phyloP scores from a whole-genome alignment of 2,888 invertebrate genomes.

The Pseudoips prasinana region DNA sequence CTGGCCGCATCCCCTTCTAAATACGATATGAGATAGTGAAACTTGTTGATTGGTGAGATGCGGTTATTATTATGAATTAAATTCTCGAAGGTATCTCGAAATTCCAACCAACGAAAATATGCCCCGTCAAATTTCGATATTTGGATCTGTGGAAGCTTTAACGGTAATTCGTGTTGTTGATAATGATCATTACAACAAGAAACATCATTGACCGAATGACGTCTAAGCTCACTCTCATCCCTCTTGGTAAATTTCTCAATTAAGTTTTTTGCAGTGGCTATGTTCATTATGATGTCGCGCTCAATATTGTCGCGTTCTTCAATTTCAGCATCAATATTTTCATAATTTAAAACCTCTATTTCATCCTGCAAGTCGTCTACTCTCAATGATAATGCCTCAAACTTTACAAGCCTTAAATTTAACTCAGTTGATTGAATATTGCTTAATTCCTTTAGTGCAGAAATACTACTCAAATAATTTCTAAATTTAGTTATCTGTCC shows the following conservation, averaged over 20 bases:
- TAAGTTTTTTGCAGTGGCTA: slow-evolving; percentile 18
- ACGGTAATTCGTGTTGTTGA: slow-evolving; percentile 7
- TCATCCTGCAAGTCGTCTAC: slow-evolving; percentile 20
- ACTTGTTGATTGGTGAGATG: slow-evolving; percentile 25
- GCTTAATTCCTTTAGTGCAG: neutral
- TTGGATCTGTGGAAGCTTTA: slow-evolving; percentile 24
- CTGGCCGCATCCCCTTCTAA: slow-evolving; percentile 26
- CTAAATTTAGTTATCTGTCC: slow-evolving; percentile 15
- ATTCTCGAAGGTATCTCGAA: slow-evolving; percentile 21
- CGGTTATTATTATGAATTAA: slow-evolving; percentile 3
- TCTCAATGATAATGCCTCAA: slow-evolving; percentile 6
- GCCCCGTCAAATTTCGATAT: slow-evolving; percentile 26
- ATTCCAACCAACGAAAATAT: slow-evolving; percentile 28
- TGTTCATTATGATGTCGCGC: slow-evolving; percentile 7
- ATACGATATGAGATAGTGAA: slow-evolving; percentile 20
- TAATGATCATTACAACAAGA: slow-evolving; percentile 7
- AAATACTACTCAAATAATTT: slow-evolving; percentile 10
- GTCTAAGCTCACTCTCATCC: neutral
- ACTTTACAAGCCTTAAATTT: slow-evolving; percentile 7
- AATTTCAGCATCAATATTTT: slow-evolving; percentile 11
- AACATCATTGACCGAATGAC: slow-evolving; percentile 1
- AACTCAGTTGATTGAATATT: slow-evolving; percentile 10
- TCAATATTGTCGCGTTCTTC: slow-evolving; percentile 23
- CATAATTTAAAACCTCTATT: slow-evolving; percentile 14
- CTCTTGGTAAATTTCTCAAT: slow-evolving; percentile 6